Evolutionary conservation across 2,797 vertebrate genomes (phyloP).

Genomic region (Lepus townsendii): DNA sequence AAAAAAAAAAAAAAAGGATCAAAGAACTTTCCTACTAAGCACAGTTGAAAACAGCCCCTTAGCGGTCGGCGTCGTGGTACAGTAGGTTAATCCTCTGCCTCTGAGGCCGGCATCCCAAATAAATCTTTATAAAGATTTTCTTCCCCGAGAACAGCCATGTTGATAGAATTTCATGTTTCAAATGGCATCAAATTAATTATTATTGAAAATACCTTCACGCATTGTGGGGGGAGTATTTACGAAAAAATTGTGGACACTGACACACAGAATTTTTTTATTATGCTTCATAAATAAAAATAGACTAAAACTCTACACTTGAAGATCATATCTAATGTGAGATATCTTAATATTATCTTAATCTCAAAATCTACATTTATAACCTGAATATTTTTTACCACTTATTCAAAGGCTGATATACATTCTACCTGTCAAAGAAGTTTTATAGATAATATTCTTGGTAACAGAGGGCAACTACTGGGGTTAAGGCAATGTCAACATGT

Average conservation of each 20-base stretch:
- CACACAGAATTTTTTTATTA: background rate
- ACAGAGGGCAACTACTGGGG: constrained; percentile 11
- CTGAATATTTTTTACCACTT: background rate
- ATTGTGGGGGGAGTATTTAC: background rate
- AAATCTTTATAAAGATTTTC: background rate
- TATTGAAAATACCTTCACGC: background rate
- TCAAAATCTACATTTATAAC: constrained; percentile 47
- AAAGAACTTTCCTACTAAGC: background rate
- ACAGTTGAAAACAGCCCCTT: background rate
- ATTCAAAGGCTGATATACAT: background rate
- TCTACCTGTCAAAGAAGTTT: background rate
- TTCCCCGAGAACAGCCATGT: background rate
- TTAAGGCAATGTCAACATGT: constrained; percentile 28
- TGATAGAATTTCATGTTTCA: background rate
- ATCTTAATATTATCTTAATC: background rate
- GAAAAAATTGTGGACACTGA: background rate
- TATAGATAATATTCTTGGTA: background rate
- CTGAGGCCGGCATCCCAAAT: no score
- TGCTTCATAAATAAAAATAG: background rate
- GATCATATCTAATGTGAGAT: constrained; percentile 3
- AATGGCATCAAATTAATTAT: background rate
- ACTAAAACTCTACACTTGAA: background rate
- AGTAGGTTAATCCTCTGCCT: no score
- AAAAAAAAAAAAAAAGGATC: background rate
- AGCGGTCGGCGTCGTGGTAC: no score